Evolutionary conservation across 2,797 vertebrate genomes (phyloP).

Genomic region (Scomberomorus guttatus): DNA sequence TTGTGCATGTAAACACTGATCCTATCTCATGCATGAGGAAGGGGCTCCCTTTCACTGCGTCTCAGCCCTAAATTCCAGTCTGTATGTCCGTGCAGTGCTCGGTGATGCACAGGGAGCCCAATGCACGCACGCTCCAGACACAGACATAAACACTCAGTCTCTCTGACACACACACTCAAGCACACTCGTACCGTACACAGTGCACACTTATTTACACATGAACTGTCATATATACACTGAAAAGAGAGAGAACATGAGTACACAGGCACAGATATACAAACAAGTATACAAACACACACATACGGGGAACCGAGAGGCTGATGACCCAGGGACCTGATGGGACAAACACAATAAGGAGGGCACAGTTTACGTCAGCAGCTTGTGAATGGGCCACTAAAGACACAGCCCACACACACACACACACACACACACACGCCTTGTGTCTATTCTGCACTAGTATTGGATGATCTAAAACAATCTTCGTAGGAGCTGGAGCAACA

Average conservation of each 20-base stretch:
- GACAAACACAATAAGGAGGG: constrained; percentile 62
- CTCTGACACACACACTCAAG: constrained; percentile 27
- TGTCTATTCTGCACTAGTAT: constrained; percentile 1
- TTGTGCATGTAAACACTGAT: constrained; percentile 79
- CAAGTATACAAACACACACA: not conserved
- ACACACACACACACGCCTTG: constrained; percentile 10
- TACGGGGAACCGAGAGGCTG: constrained; percentile 11
- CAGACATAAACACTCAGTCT: constrained; percentile 24
- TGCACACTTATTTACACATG: constrained; percentile 31
- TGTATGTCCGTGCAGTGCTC: constrained; percentile 67
- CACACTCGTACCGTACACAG: constrained; percentile 12
- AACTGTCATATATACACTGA: constrained; percentile 12
- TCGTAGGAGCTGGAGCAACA: not conserved
- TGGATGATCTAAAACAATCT: not conserved
- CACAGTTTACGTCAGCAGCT: constrained; percentile 57
- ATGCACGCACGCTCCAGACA: constrained; percentile 19
- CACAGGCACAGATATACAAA: not conserved
- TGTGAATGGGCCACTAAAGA: constrained; percentile 52
- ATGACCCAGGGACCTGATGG: constrained; percentile 53
- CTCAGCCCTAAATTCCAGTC: constrained; percentile 73
- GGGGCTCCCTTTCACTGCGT: constrained; percentile 65
- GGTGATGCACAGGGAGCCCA: constrained; percentile 56
- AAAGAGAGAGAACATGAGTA: constrained; percentile 2
- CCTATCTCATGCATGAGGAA: constrained; percentile 75
- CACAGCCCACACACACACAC: constrained; percentile 1